Evolutionary conservation across 2,888 invertebrate genomes (phyloP).

Genomic region (Ceratothoa steindachneri): DNA sequence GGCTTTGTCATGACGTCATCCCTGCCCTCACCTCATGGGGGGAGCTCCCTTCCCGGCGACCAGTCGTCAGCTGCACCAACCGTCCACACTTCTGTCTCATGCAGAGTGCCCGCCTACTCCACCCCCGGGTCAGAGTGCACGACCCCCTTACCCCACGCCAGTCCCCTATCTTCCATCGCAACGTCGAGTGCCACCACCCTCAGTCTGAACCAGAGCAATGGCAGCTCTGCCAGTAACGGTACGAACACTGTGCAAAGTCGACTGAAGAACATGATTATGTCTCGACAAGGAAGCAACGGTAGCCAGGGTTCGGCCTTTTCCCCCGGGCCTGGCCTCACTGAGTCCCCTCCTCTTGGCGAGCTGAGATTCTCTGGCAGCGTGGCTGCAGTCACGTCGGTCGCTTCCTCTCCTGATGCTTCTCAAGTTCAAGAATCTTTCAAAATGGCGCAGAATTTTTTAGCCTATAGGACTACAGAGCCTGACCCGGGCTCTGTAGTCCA

Average conservation of each 20-base stretch:
- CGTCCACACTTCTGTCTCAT: slow-evolving; percentile 4
- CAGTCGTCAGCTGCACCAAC: background rate
- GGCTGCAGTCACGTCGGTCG: slow-evolving; percentile 42
- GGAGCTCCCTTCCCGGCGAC: background rate
- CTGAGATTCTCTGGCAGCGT: slow-evolving; percentile 44
- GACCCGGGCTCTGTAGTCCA: slow-evolving; percentile 48
- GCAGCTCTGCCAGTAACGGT: background rate
- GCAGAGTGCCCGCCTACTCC: slow-evolving; percentile 4
- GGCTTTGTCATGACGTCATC: slow-evolving; percentile 42
- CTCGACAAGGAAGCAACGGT: slow-evolving; percentile 32
- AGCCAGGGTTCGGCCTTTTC: slow-evolving; percentile 20
- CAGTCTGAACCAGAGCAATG: background rate
- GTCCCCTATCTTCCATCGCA: slow-evolving; percentile 31
- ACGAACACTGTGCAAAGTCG: slow-evolving; percentile 40
- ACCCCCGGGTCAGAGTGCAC: background rate
- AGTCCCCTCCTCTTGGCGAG: slow-evolving; percentile 36
- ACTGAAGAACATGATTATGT: slow-evolving; percentile 46
- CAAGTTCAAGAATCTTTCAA: slow-evolving; percentile 41
- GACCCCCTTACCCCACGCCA: slow-evolving; percentile 33
- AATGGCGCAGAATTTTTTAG: slow-evolving; percentile 48
- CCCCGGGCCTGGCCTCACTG: slow-evolving; percentile 24
- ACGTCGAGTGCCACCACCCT: background rate
- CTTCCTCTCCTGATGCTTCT: slow-evolving; percentile 26
- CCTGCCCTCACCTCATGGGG: slow-evolving; percentile 31
- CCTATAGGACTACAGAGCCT: slow-evolving; percentile 48